These are phyloP conservation scores for Anguilla rostrata DNA, from an alignment of 2,113 vertebrate genomes.

Conservation along the genomic window DNA sequence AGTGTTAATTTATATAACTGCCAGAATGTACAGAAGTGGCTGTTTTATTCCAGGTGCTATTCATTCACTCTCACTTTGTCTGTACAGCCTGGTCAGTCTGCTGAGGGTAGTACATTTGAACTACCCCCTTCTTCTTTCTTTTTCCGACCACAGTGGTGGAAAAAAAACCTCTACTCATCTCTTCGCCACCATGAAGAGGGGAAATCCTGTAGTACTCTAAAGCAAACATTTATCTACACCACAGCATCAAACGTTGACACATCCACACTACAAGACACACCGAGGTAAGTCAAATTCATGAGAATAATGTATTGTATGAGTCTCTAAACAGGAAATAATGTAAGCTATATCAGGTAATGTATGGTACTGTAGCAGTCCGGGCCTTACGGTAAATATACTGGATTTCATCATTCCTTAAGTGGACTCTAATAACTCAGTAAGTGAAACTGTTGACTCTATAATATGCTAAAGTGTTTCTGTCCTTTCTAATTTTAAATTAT, in stretches of 20 bases:
- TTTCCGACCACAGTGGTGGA: constrained; percentile 42
- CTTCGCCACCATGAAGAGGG: constrained; percentile 33
- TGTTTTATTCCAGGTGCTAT: neutral
- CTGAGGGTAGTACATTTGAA: neutral
- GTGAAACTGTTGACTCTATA: neutral
- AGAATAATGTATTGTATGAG: neutral
- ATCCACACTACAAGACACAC: constrained; percentile 45
- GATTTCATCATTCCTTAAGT: neutral
- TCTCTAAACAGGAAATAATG: neutral
- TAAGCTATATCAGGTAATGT: neutral
- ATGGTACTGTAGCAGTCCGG: neutral
- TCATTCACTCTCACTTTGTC: neutral
- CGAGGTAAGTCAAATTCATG: constrained; percentile 51
- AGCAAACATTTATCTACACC: constrained; percentile 33
- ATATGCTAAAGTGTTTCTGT: neutral
- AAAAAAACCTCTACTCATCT: constrained; percentile 34
- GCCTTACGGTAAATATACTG: neutral
- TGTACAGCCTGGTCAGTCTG: neutral
- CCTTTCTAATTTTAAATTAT: no score
- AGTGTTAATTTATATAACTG: no score
- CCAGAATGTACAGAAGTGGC: no score
- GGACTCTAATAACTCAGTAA: neutral
- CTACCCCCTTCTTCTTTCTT: constrained; percentile 8
- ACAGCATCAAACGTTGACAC: constrained; percentile 43
- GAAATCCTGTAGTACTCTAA: constrained; percentile 45